These are phyloP conservation scores for Hetaerina americana DNA, from an alignment of 1,140 invertebrate genomes.

Conservation along the genomic window DNA sequence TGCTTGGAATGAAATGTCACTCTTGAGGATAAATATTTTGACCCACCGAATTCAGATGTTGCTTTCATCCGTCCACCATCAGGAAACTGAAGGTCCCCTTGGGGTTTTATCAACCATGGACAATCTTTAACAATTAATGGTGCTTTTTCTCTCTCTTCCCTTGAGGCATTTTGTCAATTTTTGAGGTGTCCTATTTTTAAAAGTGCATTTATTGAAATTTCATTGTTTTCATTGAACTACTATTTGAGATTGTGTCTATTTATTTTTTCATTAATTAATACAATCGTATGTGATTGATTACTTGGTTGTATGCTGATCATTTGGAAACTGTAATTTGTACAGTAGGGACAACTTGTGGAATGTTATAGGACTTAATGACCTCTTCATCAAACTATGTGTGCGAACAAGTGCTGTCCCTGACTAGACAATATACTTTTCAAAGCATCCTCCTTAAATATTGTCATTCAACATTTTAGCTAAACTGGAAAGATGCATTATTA, in stretches of 20 bases:
- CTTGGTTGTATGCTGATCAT: too few species aligned
- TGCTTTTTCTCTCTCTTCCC: background rate
- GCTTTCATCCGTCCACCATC: background rate
- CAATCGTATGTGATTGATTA: too few species aligned
- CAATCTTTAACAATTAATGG: background rate
- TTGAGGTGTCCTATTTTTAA: background rate
- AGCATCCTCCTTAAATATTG: background rate
- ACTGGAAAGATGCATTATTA: background rate
- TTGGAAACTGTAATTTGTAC: too few species aligned
- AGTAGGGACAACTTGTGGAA: too few species aligned
- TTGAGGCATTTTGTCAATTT: background rate
- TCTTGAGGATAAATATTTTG: background rate
- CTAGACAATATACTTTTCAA: background rate
- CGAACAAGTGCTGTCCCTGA: background rate
- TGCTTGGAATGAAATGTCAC: background rate
- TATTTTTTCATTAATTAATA: too few species aligned
- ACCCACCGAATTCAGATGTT: background rate
- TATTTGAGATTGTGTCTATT: too few species aligned
- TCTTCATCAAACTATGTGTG: too few species aligned
- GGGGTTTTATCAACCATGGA: background rate
- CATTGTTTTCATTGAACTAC: too few species aligned
- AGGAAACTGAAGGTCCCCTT: background rate
- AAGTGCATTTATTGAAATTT: background rate
- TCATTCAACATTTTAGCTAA: background rate
- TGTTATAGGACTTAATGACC: too few species aligned